These are phyloP conservation scores for Odocoileus virginianus DNA, from an alignment of 2,113 vertebrate genomes.

Conservation along the genomic window DNA sequence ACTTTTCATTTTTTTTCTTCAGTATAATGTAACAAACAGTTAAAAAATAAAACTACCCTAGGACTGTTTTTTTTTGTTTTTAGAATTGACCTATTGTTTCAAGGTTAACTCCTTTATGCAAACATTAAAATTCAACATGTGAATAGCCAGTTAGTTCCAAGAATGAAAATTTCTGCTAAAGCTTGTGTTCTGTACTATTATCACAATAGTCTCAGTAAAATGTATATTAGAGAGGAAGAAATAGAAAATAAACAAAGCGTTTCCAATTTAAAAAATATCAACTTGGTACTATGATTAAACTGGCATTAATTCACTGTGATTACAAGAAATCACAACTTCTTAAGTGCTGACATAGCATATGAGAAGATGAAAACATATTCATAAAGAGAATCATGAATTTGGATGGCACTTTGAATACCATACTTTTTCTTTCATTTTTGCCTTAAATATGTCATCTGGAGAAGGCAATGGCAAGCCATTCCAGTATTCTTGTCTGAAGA, in stretches of 20 bases:
- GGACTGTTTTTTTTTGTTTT: not conserved
- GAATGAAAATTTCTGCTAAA: not conserved
- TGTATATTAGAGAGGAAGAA: not conserved
- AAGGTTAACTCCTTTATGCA: not conserved
- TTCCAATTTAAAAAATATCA: not conserved
- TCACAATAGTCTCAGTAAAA: not conserved
- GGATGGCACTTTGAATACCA: not conserved
- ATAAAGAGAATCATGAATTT: not conserved
- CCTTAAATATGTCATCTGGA: not conserved
- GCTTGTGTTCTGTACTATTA: not conserved
- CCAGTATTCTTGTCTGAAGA: not conserved
- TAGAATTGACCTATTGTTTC: not conserved
- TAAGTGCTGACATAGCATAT: not conserved
- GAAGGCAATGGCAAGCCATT: not conserved
- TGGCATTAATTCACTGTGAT: not conserved
- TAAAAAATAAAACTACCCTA: not conserved
- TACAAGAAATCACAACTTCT: not conserved
- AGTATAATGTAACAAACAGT: not conserved
- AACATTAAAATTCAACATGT: not conserved
- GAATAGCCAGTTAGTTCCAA: not conserved
- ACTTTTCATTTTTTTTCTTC: not conserved
- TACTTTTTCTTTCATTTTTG: not conserved
- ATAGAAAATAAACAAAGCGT: not conserved
- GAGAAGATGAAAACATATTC: not conserved
- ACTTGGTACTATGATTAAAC: not conserved